These are phyloP conservation scores for Gorsachius magnificus DNA, from an alignment of 2,797 vertebrate species.

Conservation along the genomic window DNA sequence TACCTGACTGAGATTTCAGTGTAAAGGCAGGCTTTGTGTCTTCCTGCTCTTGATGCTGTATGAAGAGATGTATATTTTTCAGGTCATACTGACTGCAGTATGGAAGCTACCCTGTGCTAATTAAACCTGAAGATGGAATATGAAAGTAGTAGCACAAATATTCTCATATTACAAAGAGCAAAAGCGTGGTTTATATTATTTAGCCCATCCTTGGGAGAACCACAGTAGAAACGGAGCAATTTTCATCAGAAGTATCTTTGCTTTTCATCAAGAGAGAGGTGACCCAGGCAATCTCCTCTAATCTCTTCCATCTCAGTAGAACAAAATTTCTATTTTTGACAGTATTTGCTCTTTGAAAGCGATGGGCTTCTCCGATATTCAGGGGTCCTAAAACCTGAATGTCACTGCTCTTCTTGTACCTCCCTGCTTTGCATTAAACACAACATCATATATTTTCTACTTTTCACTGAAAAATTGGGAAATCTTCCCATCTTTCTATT, in stretches of 20 bases:
- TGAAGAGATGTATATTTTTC: not conserved
- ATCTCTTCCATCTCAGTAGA: not conserved
- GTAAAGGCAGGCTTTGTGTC: not conserved
- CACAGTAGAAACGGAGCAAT: not conserved
- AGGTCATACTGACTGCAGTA: not conserved
- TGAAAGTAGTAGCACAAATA: not conserved
- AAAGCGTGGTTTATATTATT: not conserved
- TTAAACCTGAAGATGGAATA: not conserved
- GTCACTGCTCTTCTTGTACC: not conserved
- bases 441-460: not conserved
- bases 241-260: constrained; percentile 33
- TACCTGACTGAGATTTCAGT: not conserved
- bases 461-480: constrained; percentile 6
- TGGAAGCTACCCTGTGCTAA: not conserved
- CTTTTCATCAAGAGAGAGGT: constrained; percentile 12
- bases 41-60: not conserved
- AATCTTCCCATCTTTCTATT: constrained; percentile 26
- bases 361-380: not conserved
- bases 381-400: not conserved
- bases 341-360: not conserved
- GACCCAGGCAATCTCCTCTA: not conserved
- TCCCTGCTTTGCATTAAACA: not conserved
- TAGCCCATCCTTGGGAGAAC: not conserved
- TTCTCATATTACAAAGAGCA: not conserved
- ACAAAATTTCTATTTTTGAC: not conserved